Percentiles rank a stretch among this genome's conserved stretches.
Conservation (phyloP, 1,140 invertebrate genomes). For the Charaxes varanes region DNA sequence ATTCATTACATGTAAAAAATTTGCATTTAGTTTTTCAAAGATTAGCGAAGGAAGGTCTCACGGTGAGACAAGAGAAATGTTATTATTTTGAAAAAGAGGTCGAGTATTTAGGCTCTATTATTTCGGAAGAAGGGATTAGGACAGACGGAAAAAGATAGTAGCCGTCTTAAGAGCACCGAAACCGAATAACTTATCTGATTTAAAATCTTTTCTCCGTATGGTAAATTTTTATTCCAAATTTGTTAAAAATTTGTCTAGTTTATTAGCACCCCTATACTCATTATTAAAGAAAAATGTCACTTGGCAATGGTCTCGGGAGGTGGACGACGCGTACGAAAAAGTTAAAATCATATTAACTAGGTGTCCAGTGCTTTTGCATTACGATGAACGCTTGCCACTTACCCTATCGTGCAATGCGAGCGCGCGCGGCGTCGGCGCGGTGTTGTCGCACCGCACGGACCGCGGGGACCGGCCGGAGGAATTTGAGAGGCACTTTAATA, state of each 20-base stretch:
- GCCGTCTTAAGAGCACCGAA: slow-evolving; percentile 8
- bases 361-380: not conserved
- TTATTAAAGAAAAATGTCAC: not conserved
- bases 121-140: slow-evolving; percentile 8
- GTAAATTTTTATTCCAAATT: not conserved
- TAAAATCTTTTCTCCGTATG: slow-evolving; percentile 14
- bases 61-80: not conserved
- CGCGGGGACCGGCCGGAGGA: not conserved
- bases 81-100: not conserved
- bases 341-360: not conserved
- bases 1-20: not conserved
- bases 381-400: not conserved
- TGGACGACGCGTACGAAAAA: not conserved
- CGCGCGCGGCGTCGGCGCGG: not conserved
- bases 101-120: slow-evolving; percentile 16
- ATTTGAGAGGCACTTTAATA: not conserved
- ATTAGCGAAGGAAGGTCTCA: not conserved
- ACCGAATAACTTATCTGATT: slow-evolving; percentile 12
- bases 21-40: not conserved
- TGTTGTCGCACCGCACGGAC: not conserved
- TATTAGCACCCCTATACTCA: not conserved
- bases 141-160: slow-evolving; percentile 13
- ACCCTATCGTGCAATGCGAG: not conserved
- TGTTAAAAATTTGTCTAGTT: not conserved
- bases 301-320: not conserved